These are phyloP conservation scores for Upupa epops DNA, from an alignment of 2,113 vertebrate species.

Conservation along the genomic window DNA sequence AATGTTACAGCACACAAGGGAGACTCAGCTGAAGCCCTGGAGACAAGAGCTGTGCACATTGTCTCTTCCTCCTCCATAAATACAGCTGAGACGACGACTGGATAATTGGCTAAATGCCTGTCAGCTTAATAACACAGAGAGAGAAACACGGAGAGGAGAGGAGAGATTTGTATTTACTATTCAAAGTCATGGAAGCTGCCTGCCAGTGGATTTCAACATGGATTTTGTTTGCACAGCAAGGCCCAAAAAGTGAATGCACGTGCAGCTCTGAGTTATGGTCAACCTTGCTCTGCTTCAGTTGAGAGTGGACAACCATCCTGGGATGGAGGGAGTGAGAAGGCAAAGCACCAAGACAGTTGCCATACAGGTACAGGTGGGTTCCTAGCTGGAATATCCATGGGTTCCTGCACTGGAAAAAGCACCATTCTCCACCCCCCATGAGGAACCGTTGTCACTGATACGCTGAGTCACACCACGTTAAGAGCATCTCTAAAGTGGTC, in stretches of 20 bases:
- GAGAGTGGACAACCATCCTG: background rate
- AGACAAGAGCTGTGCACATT: slow-evolving; percentile 46
- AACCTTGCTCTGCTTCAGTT: background rate
- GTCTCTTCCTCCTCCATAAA: slow-evolving; percentile 62
- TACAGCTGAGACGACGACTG: slow-evolving; percentile 55
- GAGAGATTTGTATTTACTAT: slow-evolving; percentile 51
- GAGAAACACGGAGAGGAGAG: background rate
- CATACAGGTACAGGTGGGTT: fast-evolving
- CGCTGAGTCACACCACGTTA: background rate
- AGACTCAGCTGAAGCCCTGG: slow-evolving; percentile 54
- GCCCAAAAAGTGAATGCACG: background rate
- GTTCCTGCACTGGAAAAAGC: background rate
- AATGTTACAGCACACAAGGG: slow-evolving; percentile 29
- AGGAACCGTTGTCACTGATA: background rate
- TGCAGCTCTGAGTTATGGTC: background rate
- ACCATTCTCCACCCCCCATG: background rate
- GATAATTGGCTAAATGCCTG: slow-evolving; percentile 69
- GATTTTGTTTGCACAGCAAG: slow-evolving; percentile 21
- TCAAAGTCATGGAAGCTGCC: slow-evolving; percentile 45
- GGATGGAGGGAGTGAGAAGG: background rate
- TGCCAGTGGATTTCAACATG: slow-evolving; percentile 44
- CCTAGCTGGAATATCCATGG: background rate
- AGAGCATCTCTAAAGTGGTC: background rate
- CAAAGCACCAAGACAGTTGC: background rate
- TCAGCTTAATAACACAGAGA: slow-evolving; percentile 58